Base-by-base conservation (phyloP, 1,140 invertebrate genomes). In the Leptinotarsa undecemlineata region DNA sequence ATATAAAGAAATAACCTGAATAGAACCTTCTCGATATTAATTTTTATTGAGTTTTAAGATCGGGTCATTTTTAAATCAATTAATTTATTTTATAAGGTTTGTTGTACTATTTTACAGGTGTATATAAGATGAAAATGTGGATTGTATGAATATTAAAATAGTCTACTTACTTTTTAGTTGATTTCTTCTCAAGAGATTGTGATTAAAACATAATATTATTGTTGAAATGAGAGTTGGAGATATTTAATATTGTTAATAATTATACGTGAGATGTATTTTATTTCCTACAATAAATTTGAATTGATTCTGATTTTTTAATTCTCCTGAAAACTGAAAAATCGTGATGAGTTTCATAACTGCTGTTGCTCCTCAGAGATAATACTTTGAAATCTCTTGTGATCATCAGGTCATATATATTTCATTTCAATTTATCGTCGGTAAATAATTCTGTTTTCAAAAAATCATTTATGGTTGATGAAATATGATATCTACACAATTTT, bases 201-300 rank as follows among this genome's bases (percentile, higher is more conserved):
- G 74, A 77, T 75, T 77, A 13, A 75, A 73, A 69, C 75, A 75
- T 71, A 68, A 69, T 75, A 77, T 70, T 75, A 77, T 79, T 80
- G 76, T 79, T 77, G 71, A 72, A 76, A 67, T 68, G 72, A 79
- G 73, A 74, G 48, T 51, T 70, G 48, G 21, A 70, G 74, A 79
- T 80, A 80, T 80, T 80, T 80, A 80, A 79, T 76, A 80, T 69
- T 80, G 79, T 80, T 80, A 78, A 79, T 69, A 78, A 74, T 73
- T 73, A 75, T 70, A 72, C 78, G 73, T 76, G 75, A 80, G 71
- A 80, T 80, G 77, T 80, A 78, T 78, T 80, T 80, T 78, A 78
- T 80, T 80, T 79, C 76, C 64, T 77, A 78, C 63, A 79, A 79
- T 68, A 77, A 76, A 78, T 71, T 72, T 70, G 13, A 62, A 74